These are phyloP conservation scores for Gorsachius goisagi DNA, from an alignment of 2,113 vertebrate species.

Conservation along the genomic window DNA sequence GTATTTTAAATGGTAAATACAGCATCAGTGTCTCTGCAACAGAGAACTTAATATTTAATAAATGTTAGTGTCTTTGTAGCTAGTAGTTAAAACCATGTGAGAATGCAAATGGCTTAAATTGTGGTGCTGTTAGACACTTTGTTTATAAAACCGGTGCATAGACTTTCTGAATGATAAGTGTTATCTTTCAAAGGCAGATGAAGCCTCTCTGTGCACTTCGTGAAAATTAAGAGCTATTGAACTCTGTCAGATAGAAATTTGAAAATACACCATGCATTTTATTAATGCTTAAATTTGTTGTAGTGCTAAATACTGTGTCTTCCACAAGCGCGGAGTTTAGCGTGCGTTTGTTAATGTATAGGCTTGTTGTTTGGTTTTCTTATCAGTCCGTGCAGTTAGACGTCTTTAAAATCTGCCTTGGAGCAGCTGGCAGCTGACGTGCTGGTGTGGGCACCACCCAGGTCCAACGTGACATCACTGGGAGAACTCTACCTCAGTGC, in stretches of 20 bases:
- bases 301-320: neutral
- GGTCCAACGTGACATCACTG: slow-evolving; percentile 73
- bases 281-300: neutral
- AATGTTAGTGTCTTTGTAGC: neutral
- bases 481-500: slow-evolving; percentile 59
- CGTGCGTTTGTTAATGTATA: neutral
- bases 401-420: slow-evolving; percentile 84
- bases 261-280: neutral
- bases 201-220: neutral
- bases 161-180: slow-evolving; percentile 60
- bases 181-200: slow-evolving; percentile 66
- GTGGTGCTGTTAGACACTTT: neutral
- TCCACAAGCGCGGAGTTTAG: neutral
- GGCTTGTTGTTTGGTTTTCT: slow-evolving; percentile 61
- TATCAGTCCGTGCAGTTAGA: slow-evolving; percentile 80
- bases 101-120: neutral
- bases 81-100: neutral
- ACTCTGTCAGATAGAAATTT: neutral
- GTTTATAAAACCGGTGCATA: neutral
- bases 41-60: neutral
- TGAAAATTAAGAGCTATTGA: slow-evolving; percentile 31
- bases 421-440: slow-evolving; percentile 80
- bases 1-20: neutral
- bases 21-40: neutral
- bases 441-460: slow-evolving; percentile 71